These are phyloP conservation scores for Formica exsecta DNA, from an alignment of 1,140 invertebrate species.

Conservation along the genomic window DNA sequence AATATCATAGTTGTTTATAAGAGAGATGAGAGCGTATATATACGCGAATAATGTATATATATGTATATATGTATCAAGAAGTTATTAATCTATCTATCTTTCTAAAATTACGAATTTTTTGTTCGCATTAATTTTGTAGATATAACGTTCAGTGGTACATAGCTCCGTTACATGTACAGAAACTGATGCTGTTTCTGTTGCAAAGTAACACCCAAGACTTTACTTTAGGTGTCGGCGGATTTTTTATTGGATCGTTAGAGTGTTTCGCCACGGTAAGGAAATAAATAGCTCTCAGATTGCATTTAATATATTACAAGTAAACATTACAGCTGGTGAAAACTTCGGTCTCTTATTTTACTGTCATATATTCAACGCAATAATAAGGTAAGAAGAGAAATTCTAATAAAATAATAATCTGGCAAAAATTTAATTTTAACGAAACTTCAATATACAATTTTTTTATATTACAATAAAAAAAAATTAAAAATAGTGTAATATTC, in stretches of 20 bases:
- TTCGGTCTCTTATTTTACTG: slow-evolving; percentile 28
- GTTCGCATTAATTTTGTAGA: background rate
- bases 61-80: background rate
- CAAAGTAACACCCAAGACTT: background rate
- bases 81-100: background rate
- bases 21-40: no score
- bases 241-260: slow-evolving; percentile 2
- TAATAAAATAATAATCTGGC: background rate
- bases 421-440: no score
- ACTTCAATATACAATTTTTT: no score
- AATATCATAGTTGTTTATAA: no score
- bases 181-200: slow-evolving; percentile 15
- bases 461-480: no score
- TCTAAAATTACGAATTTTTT: no score
- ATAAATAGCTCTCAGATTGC: background rate
- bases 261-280: slow-evolving; percentile 13
- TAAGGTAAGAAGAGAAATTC: background rate
- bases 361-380: slow-evolving; percentile 16
- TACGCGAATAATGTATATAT: no score
- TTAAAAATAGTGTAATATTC: no score
- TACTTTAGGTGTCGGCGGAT: background rate
- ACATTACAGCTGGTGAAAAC: slow-evolving; percentile 5
- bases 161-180: slow-evolving; percentile 7
- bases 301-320: background rate
- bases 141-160: slow-evolving; percentile 13